Conservation (phyloP, 2,113 vertebrate species). For the Apteryx owenii region DNA sequence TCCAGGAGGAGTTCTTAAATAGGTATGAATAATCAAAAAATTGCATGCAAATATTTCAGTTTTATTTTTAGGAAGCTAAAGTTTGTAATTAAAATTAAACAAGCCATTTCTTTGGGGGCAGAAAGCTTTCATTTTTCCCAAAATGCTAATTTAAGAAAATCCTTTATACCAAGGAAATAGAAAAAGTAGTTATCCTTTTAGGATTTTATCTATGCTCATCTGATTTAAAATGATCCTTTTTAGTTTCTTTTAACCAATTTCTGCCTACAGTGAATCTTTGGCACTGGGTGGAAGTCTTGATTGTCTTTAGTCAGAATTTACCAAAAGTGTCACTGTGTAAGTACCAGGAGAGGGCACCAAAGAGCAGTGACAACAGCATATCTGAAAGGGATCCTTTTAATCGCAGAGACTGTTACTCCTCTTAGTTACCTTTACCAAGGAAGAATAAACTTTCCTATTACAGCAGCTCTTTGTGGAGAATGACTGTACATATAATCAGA, state of each 20-base stretch:
- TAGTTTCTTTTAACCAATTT: not conserved
- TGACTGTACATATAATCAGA: not conserved
- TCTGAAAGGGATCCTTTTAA: rapidly evolving
- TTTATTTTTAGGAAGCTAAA: not conserved
- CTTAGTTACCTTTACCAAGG: not conserved
- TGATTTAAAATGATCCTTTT: not conserved
- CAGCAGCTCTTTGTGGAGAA: not conserved
- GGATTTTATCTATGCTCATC: not conserved
- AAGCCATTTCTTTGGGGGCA: not conserved
- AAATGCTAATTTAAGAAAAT: not conserved
- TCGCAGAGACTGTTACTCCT: not conserved
- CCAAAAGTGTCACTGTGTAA: rapidly evolving
- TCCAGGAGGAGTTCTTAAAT: not conserved
- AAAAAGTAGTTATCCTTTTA: not conserved
- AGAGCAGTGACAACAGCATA: not conserved
- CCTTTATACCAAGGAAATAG: not conserved
- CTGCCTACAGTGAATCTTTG: not conserved
- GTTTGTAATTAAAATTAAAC: not conserved
- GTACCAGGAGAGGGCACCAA: constrained; percentile 63
- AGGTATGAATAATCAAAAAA: not conserved
- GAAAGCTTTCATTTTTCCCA: not conserved
- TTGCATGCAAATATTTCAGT: not conserved
- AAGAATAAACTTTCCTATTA: not conserved
- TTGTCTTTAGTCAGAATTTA: rapidly evolving
- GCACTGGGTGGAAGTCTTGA: not conserved